phyloP scores from a whole-genome alignment of 2,888 invertebrate genomes.

The Hydropsyche betteni region DNA sequence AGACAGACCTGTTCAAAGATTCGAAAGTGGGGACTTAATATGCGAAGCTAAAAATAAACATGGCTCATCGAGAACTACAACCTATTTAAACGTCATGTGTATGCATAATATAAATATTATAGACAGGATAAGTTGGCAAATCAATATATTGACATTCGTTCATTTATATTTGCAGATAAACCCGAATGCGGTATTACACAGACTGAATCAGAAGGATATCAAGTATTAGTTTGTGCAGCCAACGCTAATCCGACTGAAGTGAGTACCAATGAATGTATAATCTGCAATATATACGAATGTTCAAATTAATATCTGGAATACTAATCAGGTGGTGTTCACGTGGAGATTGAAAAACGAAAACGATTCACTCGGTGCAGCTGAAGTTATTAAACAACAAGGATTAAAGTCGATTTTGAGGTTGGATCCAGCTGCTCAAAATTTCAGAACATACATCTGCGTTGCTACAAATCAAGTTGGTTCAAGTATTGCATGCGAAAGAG shows the following conservation, averaged over 20 bases:
- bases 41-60: conserved; percentile 85
- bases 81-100: conserved; percentile 86
- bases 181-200: conserved; percentile 85
- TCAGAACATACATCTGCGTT: conserved; percentile 83
- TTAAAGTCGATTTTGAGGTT: conserved; percentile 69
- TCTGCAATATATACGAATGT: neutral
- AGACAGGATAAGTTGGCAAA: neutral
- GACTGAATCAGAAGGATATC: conserved; percentile 75
- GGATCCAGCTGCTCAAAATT: conserved; percentile 69
- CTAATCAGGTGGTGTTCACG: conserved; percentile 71
- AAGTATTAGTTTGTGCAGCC: conserved; percentile 82
- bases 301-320: conserved; percentile 41
- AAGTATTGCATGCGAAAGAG: conserved; percentile 71
- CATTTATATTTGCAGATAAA: conserved; percentile 68
- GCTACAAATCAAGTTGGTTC: conserved; percentile 85
- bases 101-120: conserved; percentile 63
- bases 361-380: conserved; percentile 73
- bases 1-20: conserved; percentile 73
- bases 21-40: conserved; percentile 79
- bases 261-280: conserved; percentile 53
- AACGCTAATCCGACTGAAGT: conserved; percentile 82
- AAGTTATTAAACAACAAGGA: conserved; percentile 63
- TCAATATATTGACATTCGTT: conserved; percentile 34
- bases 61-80: conserved; percentile 74
- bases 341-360: conserved; percentile 89